These are phyloP conservation scores for Lithophane semibrunnea DNA, from an alignment of 2,888 invertebrate genomes.

Conservation along the genomic window DNA sequence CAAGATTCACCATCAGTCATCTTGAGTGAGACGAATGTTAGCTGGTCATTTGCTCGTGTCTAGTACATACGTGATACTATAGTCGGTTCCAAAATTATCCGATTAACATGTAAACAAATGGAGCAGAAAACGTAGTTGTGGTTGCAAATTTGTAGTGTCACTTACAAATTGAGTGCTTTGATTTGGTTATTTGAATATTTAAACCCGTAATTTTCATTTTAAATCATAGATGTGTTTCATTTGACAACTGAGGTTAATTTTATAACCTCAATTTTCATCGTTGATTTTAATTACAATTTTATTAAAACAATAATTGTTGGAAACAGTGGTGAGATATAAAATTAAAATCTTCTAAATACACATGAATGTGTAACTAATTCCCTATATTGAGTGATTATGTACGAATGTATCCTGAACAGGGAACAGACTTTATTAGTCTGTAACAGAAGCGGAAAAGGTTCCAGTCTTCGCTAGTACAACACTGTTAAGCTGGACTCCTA, in stretches of 20 bases:
- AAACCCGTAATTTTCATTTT: too few species aligned
- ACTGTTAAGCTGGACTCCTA: background rate
- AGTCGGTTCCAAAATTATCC: background rate
- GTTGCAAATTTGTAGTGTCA: background rate
- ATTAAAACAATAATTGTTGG: background rate
- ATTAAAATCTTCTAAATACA: background rate
- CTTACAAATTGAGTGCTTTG: background rate
- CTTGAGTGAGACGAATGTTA: slow-evolving; percentile 13
- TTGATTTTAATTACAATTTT: too few species aligned
- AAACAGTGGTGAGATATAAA: background rate
- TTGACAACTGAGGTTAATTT: too few species aligned
- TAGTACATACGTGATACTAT: background rate
- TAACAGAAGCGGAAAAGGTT: background rate
- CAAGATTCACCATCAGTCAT: slow-evolving; percentile 14
- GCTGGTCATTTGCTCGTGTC: background rate
- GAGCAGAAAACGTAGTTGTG: too few species aligned
- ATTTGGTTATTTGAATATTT: background rate
- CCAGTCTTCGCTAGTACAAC: background rate
- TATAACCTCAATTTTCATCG: too few species aligned
- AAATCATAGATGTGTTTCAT: background rate
- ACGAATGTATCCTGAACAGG: background rate
- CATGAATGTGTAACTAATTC: background rate
- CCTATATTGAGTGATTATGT: background rate
- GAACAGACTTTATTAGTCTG: background rate
- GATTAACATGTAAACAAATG: background rate